Conservation (phyloP, 2,888 invertebrate species). For the Chrysolina haemoptera region DNA sequence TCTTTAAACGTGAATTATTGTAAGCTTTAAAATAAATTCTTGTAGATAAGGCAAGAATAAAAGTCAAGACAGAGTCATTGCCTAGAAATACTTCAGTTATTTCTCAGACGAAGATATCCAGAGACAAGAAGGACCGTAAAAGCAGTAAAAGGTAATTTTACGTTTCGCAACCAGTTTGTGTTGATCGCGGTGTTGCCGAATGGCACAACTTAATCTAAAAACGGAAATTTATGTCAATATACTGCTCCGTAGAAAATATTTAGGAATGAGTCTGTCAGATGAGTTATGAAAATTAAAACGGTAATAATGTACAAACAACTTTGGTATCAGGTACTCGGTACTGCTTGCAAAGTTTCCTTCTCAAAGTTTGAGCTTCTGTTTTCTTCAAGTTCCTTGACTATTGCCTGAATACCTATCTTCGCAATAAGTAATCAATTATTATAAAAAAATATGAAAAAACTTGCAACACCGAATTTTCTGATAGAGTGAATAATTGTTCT, state of each 20-base stretch:
- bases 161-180: conserved; percentile 44
- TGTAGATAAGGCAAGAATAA: conserved; percentile 12
- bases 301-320: too few species aligned
- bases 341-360: too few species aligned
- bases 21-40: conserved; percentile 15
- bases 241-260: neutral
- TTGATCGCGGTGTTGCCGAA: neutral
- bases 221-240: neutral
- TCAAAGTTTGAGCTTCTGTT: too few species aligned
- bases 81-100: conserved; percentile 19
- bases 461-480: too few species aligned
- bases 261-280: neutral
- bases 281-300: too few species aligned
- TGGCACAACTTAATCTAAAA: too few species aligned
- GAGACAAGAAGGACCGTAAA: conserved; percentile 29
- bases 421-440: too few species aligned
- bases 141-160: conserved; percentile 43
- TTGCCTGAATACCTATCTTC: too few species aligned
- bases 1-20: conserved; percentile 23
- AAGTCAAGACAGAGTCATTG: conserved; percentile 18
- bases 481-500: too few species aligned
- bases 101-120: conserved; percentile 22
- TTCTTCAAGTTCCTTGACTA: too few species aligned
- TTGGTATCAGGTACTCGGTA: too few species aligned
- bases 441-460: too few species aligned